Evolutionary conservation across 2,888 invertebrate species (phyloP), one percentile per base, ranked within the genome.

Genomic region (Incurvaria masculella): DNA sequence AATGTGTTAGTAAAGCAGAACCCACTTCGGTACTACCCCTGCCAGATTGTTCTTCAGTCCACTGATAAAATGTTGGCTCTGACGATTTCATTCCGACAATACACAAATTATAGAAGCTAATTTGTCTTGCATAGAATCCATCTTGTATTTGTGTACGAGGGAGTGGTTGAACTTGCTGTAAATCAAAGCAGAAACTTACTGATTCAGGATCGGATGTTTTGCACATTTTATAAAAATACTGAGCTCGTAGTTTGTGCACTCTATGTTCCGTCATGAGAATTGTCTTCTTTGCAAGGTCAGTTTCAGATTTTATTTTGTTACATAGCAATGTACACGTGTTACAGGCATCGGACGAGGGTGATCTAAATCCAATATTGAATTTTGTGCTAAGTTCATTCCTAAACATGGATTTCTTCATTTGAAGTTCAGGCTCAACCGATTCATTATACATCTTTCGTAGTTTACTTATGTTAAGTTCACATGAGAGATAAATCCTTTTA

Each of bases 341-440:
- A 51, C 60, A 61, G 27, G 44, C 54, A 52, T 61, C 58, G 45
- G 53, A 51, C 19, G 59, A 52, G 17, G 57, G 61, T 27, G 52
- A 47, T 17, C 49, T 53, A 49, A 61, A 60, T 43, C 60, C 61
- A 42, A 61, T 54, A 52, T 61, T 60, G 51, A 56, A 55, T 44
- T 54, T 55, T 53, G 52, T 55, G 52, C 47, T 46, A 47, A 41
- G 38, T 51, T 52, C 48, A 42, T 49, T 54, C 50, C 48, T 48
- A 49, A 54, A 53, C 51, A 57, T 56, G 44, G 20, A 51, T 39
- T 49, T 42, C 41, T 43, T 51, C 44, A 56, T 52, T 45, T 49
- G 46, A 21, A 51, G 39, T 42, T 54, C 47, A 44, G 40, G 33
- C 23, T 27, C 42, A 41, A 55, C 50, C 48, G 54, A 53, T 50